These are phyloP conservation scores for Morus bassanus DNA, from an alignment of 2,797 vertebrate genomes.

Conservation along the genomic window DNA sequence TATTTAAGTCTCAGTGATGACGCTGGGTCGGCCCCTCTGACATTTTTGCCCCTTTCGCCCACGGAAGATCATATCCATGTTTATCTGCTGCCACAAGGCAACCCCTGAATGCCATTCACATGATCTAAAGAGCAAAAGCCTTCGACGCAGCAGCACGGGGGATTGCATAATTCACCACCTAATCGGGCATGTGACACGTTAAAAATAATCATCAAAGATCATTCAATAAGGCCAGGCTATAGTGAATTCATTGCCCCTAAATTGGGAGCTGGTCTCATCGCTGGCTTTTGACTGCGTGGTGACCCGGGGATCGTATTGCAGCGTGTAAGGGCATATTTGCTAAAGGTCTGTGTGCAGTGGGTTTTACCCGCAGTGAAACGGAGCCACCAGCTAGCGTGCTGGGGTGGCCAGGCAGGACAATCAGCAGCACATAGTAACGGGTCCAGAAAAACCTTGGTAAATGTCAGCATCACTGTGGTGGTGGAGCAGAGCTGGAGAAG, in stretches of 20 bases:
- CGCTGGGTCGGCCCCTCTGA: neutral
- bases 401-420: neutral
- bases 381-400: neutral
- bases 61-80: neutral
- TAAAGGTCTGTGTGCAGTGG: neutral
- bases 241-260: neutral
- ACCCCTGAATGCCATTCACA: slow-evolving; percentile 34
- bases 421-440: accelerated
- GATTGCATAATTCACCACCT: slow-evolving; percentile 44
- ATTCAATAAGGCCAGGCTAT: neutral
- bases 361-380: neutral
- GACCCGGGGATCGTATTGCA: neutral
- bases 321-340: neutral
- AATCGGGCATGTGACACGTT: slow-evolving; percentile 37
- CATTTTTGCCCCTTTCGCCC: slow-evolving; percentile 26
- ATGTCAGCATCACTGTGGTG: neutral
- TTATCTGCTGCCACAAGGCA: slow-evolving; percentile 34
- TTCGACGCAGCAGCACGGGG: neutral
- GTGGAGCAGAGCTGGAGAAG: neutral
- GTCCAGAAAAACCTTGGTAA: neutral
- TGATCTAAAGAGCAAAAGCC: slow-evolving; percentile 47
- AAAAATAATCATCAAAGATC: slow-evolving; percentile 44
- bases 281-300: neutral
- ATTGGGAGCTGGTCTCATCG: neutral
- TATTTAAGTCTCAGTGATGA: neutral